A percentile compares a stretch with the other conserved stretches of the same genome.
Evolutionary conservation across 2,888 invertebrate species (phyloP).

Genomic region (Oscheius sp.): DNA sequence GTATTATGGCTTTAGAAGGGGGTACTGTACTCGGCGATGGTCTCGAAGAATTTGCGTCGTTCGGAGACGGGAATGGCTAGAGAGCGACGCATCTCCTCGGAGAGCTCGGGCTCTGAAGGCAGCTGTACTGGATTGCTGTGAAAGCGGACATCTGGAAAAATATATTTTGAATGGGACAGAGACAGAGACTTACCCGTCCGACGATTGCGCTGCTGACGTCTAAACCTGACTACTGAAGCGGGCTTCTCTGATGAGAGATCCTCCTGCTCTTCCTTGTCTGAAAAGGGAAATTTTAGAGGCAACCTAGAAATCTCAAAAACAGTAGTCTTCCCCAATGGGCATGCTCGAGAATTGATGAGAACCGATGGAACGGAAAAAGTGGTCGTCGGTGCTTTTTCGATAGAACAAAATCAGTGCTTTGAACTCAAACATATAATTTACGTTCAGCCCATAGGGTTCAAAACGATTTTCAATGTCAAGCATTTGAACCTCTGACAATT

Average conservation of each 20-base stretch:
- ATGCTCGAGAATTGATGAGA: too few relatives aligned
- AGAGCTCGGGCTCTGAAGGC: constrained; percentile 43
- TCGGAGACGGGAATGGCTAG: constrained; percentile 67
- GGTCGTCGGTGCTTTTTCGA: too few relatives aligned
- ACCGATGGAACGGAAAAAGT: too few relatives aligned
- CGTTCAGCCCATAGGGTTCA: too few relatives aligned
- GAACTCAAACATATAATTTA: too few relatives aligned
- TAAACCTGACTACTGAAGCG: constrained; percentile 40
- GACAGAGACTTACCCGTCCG: constrained; percentile 25
- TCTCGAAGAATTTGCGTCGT: constrained; percentile 71
- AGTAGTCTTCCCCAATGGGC: background rate
- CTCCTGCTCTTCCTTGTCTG: constrained; percentile 37
- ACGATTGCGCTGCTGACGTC: constrained; percentile 28
- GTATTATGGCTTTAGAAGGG: constrained; percentile 54
- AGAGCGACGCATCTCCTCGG: constrained; percentile 55
- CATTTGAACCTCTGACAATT: too few relatives aligned
- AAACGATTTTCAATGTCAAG: too few relatives aligned
- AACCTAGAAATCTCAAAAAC: background rate
- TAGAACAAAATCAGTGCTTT: too few relatives aligned
- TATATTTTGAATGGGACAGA: background rate
- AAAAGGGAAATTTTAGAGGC: background rate
- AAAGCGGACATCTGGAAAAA: constrained; percentile 65
- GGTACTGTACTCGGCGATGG: constrained; percentile 68
- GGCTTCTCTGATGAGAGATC: constrained; percentile 38
- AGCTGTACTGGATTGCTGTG: constrained; percentile 68